phyloP scores from a whole-genome alignment of 2,797 vertebrate genomes.

The Vipera latastei region DNA sequence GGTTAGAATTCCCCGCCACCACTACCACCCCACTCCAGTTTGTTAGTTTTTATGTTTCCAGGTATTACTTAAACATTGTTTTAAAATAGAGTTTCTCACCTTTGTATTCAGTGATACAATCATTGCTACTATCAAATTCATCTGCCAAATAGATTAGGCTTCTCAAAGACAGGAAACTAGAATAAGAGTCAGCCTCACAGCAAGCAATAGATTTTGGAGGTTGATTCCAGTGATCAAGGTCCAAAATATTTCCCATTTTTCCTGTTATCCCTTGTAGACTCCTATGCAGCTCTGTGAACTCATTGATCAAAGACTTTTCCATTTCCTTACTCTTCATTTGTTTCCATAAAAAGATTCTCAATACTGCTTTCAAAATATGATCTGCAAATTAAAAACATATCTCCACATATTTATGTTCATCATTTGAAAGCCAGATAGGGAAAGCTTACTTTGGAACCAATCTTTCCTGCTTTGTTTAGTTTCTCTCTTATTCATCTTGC shows the following conservation, averaged over 20 bases:
- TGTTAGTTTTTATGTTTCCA: not conserved
- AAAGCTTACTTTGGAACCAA: not conserved
- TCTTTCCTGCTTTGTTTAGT: slow-evolving; percentile 10
- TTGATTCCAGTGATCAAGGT: not conserved
- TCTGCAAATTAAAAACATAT: slow-evolving; percentile 9
- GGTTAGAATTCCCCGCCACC: not conserved
- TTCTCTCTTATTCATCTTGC: slow-evolving; percentile 33
- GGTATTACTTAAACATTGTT: not conserved
- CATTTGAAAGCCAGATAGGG: not conserved
- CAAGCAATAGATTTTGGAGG: not conserved
- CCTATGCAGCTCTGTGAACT: not conserved
- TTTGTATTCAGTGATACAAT: not conserved
- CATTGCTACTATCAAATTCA: not conserved
- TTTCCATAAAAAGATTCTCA: not conserved
- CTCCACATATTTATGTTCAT: not conserved
- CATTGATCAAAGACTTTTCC: not conserved
- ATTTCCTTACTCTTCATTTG: not conserved
- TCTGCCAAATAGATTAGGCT: not conserved
- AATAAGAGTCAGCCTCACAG: not conserved
- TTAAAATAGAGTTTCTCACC: not conserved
- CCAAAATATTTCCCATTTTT: not conserved
- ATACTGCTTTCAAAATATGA: not conserved
- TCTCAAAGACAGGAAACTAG: not conserved
- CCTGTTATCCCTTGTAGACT: not conserved
- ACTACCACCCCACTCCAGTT: no score